Percentiles rank a stretch among this genome's conserved stretches.
Conservation (phyloP, 2,888 invertebrate species). For the Drosophila acutilabella region DNA sequence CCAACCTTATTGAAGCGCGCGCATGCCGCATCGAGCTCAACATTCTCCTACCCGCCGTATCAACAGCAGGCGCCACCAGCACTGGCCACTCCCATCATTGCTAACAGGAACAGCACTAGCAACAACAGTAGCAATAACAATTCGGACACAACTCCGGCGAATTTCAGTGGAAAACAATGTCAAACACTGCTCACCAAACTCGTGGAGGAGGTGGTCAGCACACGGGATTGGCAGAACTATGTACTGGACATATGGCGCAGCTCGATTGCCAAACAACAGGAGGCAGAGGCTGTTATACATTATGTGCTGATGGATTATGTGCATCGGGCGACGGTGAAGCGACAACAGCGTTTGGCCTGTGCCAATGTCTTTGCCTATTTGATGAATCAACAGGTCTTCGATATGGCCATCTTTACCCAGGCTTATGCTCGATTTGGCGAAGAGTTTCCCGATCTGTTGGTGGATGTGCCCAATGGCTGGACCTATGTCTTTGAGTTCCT, state of each 20-base stretch:
- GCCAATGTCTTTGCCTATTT: conserved; percentile 73
- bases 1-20: conserved; percentile 59
- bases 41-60: conserved; percentile 42
- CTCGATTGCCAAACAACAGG: conserved; percentile 59
- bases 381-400: conserved; percentile 63
- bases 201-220: conserved; percentile 71
- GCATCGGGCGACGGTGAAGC: conserved; percentile 64
- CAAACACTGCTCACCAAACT: conserved; percentile 71
- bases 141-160: conserved; percentile 2
- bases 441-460: conserved; percentile 74
- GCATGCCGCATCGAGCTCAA: conserved; percentile 2
- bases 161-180: conserved; percentile 59
- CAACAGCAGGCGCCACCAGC: conserved; percentile 35
- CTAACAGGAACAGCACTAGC: background rate
- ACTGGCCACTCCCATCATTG: background rate
- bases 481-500: conserved; percentile 81
- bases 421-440: conserved; percentile 74
- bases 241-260: conserved; percentile 69
- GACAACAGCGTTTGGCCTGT: conserved; percentile 72
- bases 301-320: conserved; percentile 77
- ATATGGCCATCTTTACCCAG: conserved; percentile 60
- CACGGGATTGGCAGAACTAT: conserved; percentile 67
- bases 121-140: conserved; percentile 26
- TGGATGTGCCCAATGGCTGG: conserved; percentile 83
- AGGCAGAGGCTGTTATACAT: conserved; percentile 59